Conservation (phyloP, 2,113 vertebrate species). For the Cepphus grylle region DNA sequence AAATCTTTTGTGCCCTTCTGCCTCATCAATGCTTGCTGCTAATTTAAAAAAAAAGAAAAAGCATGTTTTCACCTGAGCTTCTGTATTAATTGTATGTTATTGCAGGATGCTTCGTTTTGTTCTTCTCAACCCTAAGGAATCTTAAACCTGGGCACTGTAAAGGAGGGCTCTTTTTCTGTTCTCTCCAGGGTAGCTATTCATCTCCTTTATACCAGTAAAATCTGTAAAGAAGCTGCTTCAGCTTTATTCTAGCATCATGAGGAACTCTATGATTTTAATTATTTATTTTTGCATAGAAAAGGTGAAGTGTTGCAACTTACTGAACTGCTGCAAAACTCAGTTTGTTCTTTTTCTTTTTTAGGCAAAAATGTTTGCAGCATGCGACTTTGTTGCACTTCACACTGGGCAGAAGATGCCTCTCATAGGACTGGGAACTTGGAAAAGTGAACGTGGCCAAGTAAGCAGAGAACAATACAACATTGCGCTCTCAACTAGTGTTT, state of each 20-base stretch:
- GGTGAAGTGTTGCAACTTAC: background rate
- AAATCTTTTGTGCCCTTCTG: background rate
- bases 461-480: background rate
- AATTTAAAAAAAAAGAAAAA: background rate
- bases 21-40: background rate
- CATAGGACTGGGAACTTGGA: slow-evolving; percentile 95
- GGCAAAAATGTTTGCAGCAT: slow-evolving; percentile 73
- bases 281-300: background rate
- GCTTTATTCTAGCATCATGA: background rate
- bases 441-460: slow-evolving; percentile 91
- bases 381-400: slow-evolving; percentile 77
- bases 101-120: background rate
- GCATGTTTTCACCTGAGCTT: background rate
- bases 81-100: background rate
- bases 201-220: background rate
- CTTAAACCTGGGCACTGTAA: background rate
- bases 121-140: background rate
- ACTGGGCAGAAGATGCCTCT: slow-evolving; percentile 94
- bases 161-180: background rate
- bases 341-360: slow-evolving; percentile 39
- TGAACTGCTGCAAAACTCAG: background rate
- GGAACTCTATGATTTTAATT: background rate
- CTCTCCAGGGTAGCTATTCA: background rate
- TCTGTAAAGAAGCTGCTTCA: background rate
- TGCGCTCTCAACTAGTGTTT: background rate